Evolutionary conservation across 2,888 invertebrate species (phyloP).

Genomic region (Iselma pallidipennis): DNA sequence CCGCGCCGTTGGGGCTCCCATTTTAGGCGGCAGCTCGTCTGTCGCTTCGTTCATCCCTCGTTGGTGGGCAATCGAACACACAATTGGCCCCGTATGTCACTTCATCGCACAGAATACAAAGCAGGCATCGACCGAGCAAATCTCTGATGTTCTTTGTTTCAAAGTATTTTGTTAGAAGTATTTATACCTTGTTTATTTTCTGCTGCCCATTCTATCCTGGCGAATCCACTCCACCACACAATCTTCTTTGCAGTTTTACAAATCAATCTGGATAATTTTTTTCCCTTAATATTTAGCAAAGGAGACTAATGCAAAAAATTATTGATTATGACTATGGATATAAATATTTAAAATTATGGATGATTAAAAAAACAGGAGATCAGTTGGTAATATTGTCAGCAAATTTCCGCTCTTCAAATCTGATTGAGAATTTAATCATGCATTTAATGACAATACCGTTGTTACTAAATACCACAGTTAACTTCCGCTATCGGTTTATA

Average conservation of each 20-base stretch:
- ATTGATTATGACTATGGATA: too few relatives aligned
- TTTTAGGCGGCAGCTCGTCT: conserved; percentile 31
- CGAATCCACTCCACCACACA: background rate
- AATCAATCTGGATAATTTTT: background rate
- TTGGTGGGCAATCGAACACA: conserved; percentile 47
- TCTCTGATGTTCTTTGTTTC: conserved; percentile 45
- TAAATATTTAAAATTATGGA: too few relatives aligned
- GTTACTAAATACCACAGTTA: conserved; percentile 25
- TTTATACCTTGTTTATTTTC: conserved; percentile 39
- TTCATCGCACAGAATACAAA: conserved; percentile 48
- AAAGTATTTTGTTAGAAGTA: conserved; percentile 41
- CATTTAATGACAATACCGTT: conserved; percentile 36
- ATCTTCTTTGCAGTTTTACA: background rate
- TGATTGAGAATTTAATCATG: conserved; percentile 32
- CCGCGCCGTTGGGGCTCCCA: conserved; percentile 28
- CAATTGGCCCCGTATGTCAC: conserved; percentile 49
- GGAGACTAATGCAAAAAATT: too few relatives aligned
- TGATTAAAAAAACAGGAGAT: conserved; percentile 12
- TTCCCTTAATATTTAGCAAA: too few relatives aligned
- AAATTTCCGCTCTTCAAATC: conserved; percentile 37
- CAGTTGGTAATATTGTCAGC: conserved; percentile 36
- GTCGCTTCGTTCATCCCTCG: conserved; percentile 38
- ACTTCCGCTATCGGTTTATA: conserved; percentile 26
- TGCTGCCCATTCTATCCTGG: background rate
- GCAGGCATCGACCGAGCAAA: conserved; percentile 43